Evolutionary conservation across 2,797 vertebrate species (phyloP).

Genomic region (Muscicapa comitata): DNA sequence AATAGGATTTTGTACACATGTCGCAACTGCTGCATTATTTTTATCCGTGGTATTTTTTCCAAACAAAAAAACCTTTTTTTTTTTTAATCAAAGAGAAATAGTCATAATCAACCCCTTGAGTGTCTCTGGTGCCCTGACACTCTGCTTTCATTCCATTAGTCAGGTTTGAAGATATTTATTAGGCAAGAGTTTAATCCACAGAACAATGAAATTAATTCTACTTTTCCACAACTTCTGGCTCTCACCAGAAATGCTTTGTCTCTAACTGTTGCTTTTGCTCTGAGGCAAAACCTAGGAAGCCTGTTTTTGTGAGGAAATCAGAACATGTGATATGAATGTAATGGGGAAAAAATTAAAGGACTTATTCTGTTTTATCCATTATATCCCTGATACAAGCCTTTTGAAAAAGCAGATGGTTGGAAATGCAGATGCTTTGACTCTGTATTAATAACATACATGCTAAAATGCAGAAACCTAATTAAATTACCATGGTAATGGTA

Average conservation of each 20-base stretch:
- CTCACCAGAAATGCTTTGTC: neutral
- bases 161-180: neutral
- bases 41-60: neutral
- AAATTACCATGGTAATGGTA: neutral
- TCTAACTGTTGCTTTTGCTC: neutral
- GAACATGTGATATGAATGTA: neutral
- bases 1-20: neutral
- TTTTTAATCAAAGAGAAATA: neutral
- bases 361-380: neutral
- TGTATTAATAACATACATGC: neutral
- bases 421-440: neutral
- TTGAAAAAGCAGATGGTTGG: neutral
- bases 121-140: neutral
- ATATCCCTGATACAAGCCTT: neutral
- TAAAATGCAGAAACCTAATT: neutral
- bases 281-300: neutral
- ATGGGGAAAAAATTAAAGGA: accelerated
- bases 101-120: neutral
- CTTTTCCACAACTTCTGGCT: neutral
- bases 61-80: neutral
- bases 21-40: neutral
- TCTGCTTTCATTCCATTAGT: neutral
- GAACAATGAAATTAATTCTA: neutral
- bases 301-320: neutral
- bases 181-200: neutral